Percentiles rank a stretch among this genome's conserved stretches.
Evolutionary conservation across 2,113 vertebrate species (phyloP).

Genomic region (Symphodus melops): DNA sequence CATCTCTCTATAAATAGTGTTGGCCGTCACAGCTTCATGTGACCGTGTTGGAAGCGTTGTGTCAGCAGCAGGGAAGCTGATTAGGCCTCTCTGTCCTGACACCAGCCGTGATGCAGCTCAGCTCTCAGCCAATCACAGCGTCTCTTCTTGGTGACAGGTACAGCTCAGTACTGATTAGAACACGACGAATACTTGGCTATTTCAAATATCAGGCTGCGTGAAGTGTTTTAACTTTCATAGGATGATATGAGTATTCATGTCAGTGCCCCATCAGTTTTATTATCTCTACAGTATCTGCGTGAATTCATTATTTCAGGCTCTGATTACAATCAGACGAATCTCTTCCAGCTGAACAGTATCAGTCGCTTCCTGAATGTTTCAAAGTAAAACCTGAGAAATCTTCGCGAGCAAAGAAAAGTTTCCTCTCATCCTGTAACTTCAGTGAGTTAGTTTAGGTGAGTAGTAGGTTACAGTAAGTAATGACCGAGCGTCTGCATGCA

Average conservation of each 20-base stretch:
- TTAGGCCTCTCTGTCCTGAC: slow-evolving; percentile 45
- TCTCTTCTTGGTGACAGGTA: slow-evolving; percentile 29
- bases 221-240: no score
- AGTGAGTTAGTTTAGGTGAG: neutral
- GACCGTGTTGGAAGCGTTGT: slow-evolving; percentile 43
- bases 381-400: neutral
- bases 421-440: neutral
- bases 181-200: slow-evolving; percentile 40
- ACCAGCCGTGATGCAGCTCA: slow-evolving; percentile 37
- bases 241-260: no score
- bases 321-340: no score
- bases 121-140: slow-evolving; percentile 10
- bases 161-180: slow-evolving; percentile 43
- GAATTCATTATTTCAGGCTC: no score
- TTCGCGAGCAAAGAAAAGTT: neutral
- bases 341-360: neutral
- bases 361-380: neutral
- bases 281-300: no score
- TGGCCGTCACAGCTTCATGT: slow-evolving; percentile 45
- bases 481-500: neutral
- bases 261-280: no score
- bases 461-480: neutral
- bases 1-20: slow-evolving; percentile 17
- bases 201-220: neutral
- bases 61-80: slow-evolving; percentile 72